Base-by-base conservation (phyloP, 2,113 vertebrate species). In the Rostratula benghalensis region DNA sequence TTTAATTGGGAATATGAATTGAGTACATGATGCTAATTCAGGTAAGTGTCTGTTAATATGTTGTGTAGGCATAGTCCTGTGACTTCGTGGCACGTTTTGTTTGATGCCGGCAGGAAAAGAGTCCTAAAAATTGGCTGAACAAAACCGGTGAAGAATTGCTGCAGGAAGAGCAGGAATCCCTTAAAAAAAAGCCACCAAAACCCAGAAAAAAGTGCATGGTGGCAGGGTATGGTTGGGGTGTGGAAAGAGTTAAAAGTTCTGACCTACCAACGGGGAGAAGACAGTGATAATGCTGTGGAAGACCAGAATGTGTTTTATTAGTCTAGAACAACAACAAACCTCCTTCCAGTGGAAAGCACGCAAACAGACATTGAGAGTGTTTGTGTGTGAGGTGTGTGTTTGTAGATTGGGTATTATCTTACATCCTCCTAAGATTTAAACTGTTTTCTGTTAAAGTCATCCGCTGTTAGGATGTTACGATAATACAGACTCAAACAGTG, bases 321-420 rank as follows among this genome's bases (percentile, higher is more conserved):
- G 0, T 1, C 0, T 21, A 39, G 64, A 64, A 3, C 4, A 71
- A 6, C 6, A 43, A 7, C 10, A 73, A 23, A 19, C 5, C 2
- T 4, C 0, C 4, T 39, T 64, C 76, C 20, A 33, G 39, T 65
- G 39, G 31, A 39, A 24, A 45, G 6, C 37, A 35, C 10, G 7
- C 50, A 48, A 13, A 11, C 9, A 51, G 30, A 19, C 7, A 5
- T 43, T 28, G 14, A 23, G 22, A n/a, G 7, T n/a, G 10, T 64
- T 75, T 67, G 8, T 61, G 0, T 75, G 45, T 73, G 33, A 43
- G 14, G 11, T 74, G 35, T 57, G 33, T 77, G 3, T 35, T 41
- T 59, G 37, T 31, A 69, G 23, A 33, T 10, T 7, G 6, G 7
- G 4, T 64, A 7, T 88, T 33, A 19, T 17, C 5, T 79, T 25